These are phyloP conservation scores for Elysia chlorotica DNA, from an alignment of 1,140 invertebrate genomes.

Conservation along the genomic window DNA sequence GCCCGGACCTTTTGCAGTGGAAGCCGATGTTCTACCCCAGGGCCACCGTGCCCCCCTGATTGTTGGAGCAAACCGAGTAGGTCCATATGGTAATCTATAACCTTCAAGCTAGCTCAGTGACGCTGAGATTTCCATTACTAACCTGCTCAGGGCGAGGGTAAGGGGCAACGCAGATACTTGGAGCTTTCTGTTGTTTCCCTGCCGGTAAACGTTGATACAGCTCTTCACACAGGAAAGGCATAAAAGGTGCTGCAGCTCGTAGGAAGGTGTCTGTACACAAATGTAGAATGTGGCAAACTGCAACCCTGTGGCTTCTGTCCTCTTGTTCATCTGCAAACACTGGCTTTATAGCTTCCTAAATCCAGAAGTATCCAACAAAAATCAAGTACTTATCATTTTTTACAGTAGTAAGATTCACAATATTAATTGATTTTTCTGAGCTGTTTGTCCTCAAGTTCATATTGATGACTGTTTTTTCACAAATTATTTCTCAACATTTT, in stretches of 20 bases:
- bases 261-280: constrained; percentile 42
- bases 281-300: constrained; percentile 43
- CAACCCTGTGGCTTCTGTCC: constrained; percentile 66
- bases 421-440: neutral
- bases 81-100: no score
- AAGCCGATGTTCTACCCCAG: no score
- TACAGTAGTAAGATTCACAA: neutral
- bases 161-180: constrained; percentile 42
- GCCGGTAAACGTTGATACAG: constrained; percentile 48
- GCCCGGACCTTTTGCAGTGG: no score
- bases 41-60: no score
- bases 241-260: constrained; percentile 48
- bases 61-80: no score
- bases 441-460: neutral
- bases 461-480: no score
- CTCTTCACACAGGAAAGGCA: constrained; percentile 58
- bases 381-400: neutral
- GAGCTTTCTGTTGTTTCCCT: constrained; percentile 22
- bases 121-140: no score
- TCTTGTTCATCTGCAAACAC: constrained; percentile 63
- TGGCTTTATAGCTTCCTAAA: constrained; percentile 72
- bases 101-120: no score
- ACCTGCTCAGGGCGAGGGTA: constrained; percentile 46
- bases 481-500: neutral
- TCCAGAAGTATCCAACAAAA: neutral